Percentiles rank a stretch among this genome's conserved stretches.
Evolutionary conservation across 2,888 invertebrate species (phyloP).

Genomic region (Iphiclides podalirius): DNA sequence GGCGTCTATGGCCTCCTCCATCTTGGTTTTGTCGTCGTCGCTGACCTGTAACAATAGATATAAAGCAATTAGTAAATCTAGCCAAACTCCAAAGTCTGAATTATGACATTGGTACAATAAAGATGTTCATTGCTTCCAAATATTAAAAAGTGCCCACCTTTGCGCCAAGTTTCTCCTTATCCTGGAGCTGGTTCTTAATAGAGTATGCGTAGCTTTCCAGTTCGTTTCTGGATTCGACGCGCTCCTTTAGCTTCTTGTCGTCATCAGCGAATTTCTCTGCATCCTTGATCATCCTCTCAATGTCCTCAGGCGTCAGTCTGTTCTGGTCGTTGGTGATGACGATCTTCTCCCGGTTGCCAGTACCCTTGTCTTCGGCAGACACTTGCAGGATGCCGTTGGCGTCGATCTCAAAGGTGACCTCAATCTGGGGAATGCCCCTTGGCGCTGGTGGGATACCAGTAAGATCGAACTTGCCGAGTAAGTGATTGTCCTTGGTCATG

Average conservation of each 20-base stretch:
- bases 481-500: conserved; percentile 99
- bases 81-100: too few species aligned
- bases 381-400: conserved; percentile 97
- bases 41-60: conserved; percentile 62
- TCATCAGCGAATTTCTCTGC: conserved; percentile 99
- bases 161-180: conserved; percentile 97
- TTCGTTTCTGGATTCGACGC: conserved; percentile 97
- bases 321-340: conserved; percentile 99
- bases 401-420: conserved; percentile 96
- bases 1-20: conserved; percentile 97
- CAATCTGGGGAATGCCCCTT: conserved; percentile 95
- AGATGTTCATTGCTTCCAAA: too few species aligned
- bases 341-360: conserved; percentile 98
- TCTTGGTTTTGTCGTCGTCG: conserved; percentile 94
- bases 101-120: too few species aligned
- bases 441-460: conserved; percentile 98
- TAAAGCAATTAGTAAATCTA: too few species aligned
- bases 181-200: conserved; percentile 96
- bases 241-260: conserved; percentile 97
- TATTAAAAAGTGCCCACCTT: conserved; percentile 66
- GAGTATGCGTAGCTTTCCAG: conserved; percentile 98
- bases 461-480: conserved; percentile 98
- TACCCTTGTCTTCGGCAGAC: conserved; percentile 99
- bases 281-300: conserved; percentile 99
- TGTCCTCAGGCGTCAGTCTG: conserved; percentile 97